Base-by-base conservation (phyloP, 1,140 invertebrate species). In the Musca domestica region DNA sequence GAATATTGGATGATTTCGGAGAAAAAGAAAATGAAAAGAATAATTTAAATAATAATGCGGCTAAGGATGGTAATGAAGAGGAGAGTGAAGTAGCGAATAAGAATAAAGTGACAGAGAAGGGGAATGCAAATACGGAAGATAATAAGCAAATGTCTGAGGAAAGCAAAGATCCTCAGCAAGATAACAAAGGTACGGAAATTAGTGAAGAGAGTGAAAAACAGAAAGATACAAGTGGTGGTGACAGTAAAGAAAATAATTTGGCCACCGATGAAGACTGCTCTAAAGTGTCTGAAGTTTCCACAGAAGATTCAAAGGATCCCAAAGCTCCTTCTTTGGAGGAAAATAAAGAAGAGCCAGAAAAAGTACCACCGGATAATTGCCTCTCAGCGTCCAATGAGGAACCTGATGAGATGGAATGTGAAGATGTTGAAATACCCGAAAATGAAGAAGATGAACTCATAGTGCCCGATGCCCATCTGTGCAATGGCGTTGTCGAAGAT, bases 401-500 rank as follows among this genome's bases (percentile, higher is more conserved):
- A 4, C 9, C 6, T 22, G 56, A 61, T 51, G 56, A 63, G 5
- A 25, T 46, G 14, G 67, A 68, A 68, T 68, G 52, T 61, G 58
- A 63, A 68, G 67, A 23, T 27, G 52, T 67, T 27, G 66, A 67
- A 61, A 20, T 67, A 15, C 56, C 58, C 14, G 54, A 25, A 17
- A 51, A 47, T 51, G 64, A 15, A 22, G 66, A 67, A 27, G 56
- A 67, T n/a, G 67, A 68, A 64, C 30, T 68, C 30, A 68, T 68
- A 23, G 58, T 68, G 6, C 67, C 67, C n/a, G 67, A 68, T 22
- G 58, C 47, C 7, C 5, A 64, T 23, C 52, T 63, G 15, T 41
- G 34, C 12, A 48, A 25, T n/a, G 56, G 19, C 17, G 56, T 41
- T n/a, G 20, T 1, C 22, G 23, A 49, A 19, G 23, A 22, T 9